Base-by-base conservation (phyloP, 23 tunicate genomes). In the Trididemnum miniatum region DNA sequence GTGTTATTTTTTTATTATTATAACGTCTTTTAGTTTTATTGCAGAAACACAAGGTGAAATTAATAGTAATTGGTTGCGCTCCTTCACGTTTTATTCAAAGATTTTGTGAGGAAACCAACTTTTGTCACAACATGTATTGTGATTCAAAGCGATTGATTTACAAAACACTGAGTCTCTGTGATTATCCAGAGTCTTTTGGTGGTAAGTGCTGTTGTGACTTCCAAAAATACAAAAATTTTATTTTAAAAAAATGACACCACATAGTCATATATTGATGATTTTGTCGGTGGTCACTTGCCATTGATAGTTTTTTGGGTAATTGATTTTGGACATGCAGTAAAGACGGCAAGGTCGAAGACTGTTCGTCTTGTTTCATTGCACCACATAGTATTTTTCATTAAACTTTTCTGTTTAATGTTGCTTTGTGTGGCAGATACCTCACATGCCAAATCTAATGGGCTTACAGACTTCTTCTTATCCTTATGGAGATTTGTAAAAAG, bases 71-170 rank as follows among this genome's bases (percentile, higher is more conserved):
- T 30, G 89, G 96, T 15, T 90, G 96, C 51, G 88, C 79, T 2
- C 96, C 89, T 24, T 75, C 96, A 7, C 71, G 86, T 7, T 81
- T 73, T 63, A 90, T 90, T 66, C 71, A 63, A 0, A 80, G 79
- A 50, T 90, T 90, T 35, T 59, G 88, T 51, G 89, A 90, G 20
- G 89, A 90, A 54, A 90, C 96, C 29, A 90, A 81, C 35, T 90
- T 76, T 51, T 79, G 72, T 25, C 96, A 90, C 65, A 59, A 54
- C 25, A 80, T 90, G 69, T 90, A 78, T 35, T 90, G 89, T 80
- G 96, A 90, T 51, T 85, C 96, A 26, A 80, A 77, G 35, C 36
- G 96, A n/a, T 34, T 57, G 22, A 81, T 90, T 34, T 78, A 90
- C 76, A 80, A 34, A 59, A 26, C 38, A 7, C 44, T 90, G 63